Base-by-base conservation (phyloP, 2,888 invertebrate genomes). In the Dynastes maya region DNA sequence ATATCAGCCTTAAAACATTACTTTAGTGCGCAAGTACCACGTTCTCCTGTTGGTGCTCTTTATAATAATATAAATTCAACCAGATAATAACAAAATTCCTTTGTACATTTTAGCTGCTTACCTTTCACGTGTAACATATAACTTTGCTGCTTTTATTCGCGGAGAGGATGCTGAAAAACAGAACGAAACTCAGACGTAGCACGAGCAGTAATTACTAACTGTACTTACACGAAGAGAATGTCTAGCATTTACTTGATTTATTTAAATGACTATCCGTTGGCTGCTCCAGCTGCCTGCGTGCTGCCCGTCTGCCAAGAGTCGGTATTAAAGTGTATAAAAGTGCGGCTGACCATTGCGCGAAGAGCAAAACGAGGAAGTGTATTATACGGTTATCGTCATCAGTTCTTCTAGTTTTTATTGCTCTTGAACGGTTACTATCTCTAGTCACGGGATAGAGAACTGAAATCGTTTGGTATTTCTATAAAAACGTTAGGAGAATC, bases 231-330 rank as follows among this genome's bases (percentile, higher is more conserved):
- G 27, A 68, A 11, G 64, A 64, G 75, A 75, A 75, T 75, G 75
- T 64, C 75, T 75, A 75, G 8, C 63, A 75, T 63, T 61, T 49
- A 49, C 75, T 49, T 75, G 75, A 75, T 75, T 75, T 75, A 75
- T 75, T 75, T 63, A 61, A 75, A 63, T 75, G 63, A 51, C 68
- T 68, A 27, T 68, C 51, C 51, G 68, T 63, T 32, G 27, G 63
- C 55, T 63, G 63, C 63, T 63, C 6, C 63, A 32, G 63, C 63
- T 63, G 63, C 63, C 63, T 63, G 32, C 63, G 16, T 16, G 16
- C 16, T 67, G n/a, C 45, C 4, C 13, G 22, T n/a, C 40, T 16
- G 16, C 45, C 16, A 22, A 8, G 40, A n/a, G 40, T 9, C 65
- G 22, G 40, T 6, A 16, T 37, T 40, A 67, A 22, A 22, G 22